These are phyloP conservation scores for Ariopsis seemanni DNA, from an alignment of 2,113 vertebrate species.

Conservation along the genomic window DNA sequence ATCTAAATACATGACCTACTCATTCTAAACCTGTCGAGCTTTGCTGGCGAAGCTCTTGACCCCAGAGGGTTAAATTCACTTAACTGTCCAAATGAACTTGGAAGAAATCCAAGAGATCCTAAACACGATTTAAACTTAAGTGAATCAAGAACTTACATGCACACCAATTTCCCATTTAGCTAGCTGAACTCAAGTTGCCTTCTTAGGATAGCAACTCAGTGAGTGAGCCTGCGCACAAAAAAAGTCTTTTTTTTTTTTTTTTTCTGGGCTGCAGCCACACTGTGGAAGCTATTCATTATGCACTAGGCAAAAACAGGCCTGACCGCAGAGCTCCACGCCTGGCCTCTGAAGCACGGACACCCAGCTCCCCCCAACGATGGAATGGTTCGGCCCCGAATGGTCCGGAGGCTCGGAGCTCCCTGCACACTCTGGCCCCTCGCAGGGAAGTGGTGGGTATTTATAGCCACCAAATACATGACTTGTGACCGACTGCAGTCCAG, in stretches of 20 bases:
- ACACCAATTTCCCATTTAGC: conserved; percentile 7
- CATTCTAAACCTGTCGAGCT: too few species aligned
- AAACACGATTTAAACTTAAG: not conserved
- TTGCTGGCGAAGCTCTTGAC: too few species aligned
- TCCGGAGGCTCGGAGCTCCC: conserved; percentile 17
- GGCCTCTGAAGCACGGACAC: conserved; percentile 64
- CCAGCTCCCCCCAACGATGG: conserved; percentile 40
- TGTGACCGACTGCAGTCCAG: conserved; percentile 46
- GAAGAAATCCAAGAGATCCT: not conserved
- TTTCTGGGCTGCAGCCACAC: conserved; percentile 71
- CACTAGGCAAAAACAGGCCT: conserved; percentile 68
- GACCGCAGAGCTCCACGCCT: conserved; percentile 71
- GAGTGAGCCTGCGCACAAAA: conserved; percentile 55
- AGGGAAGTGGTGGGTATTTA: conserved; percentile 48
- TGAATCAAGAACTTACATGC: not conserved
- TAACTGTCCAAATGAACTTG: not conserved
- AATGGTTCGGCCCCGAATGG: conserved; percentile 30
- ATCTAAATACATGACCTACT: too few species aligned
- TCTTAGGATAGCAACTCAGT: not conserved
- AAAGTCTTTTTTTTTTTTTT: conserved; percentile 76
- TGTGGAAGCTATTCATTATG: conserved; percentile 79
- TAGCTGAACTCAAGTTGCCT: not conserved
- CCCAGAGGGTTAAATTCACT: not conserved
- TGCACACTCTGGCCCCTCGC: conserved; percentile 32
- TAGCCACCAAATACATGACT: conserved; percentile 45